These are phyloP conservation scores for Salvator merianae DNA, from an alignment of 2,113 vertebrate genomes.

Conservation along the genomic window DNA sequence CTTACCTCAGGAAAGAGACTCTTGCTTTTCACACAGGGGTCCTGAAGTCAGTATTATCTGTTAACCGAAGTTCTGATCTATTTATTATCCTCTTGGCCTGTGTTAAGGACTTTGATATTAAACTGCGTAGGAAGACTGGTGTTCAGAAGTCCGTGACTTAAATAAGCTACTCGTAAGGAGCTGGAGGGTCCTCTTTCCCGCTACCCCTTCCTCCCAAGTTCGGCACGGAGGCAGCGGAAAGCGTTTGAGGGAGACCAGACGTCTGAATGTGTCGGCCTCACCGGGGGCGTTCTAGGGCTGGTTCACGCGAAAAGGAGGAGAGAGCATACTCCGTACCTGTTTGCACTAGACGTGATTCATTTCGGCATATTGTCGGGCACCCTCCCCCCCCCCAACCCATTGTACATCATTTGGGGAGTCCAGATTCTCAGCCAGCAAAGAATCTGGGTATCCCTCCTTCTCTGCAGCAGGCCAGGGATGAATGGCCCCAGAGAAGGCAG, in stretches of 20 bases:
- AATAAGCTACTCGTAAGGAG: constrained; percentile 30
- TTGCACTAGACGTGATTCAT: constrained; percentile 74
- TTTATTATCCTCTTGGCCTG: constrained; percentile 57
- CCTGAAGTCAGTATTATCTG: constrained; percentile 78
- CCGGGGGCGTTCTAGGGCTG: constrained; percentile 25
- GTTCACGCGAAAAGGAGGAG: constrained; percentile 52
- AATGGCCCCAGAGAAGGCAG: constrained; percentile 64
- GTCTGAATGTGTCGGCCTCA: constrained; percentile 41
- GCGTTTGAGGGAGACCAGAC: constrained; percentile 47
- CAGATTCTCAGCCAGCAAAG: constrained; percentile 60
- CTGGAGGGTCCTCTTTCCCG: not conserved
- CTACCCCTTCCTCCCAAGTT: constrained; percentile 26
- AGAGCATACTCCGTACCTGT: constrained; percentile 56
- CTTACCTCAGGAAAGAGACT: constrained; percentile 76
- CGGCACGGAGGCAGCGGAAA: constrained; percentile 49
- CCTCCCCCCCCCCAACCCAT: constrained; percentile 39
- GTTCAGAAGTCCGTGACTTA: constrained; percentile 29
- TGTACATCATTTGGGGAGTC: constrained; percentile 52
- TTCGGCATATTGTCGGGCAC: constrained; percentile 64
- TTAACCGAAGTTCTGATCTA: constrained; percentile 58
- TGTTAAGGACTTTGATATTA: constrained; percentile 46
- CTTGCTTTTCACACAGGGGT: constrained; percentile 54
- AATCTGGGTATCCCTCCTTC: constrained; percentile 48
- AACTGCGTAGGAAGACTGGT: constrained; percentile 31
- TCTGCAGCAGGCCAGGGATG: constrained; percentile 30